Evolutionary conservation across 2,113 vertebrate genomes (phyloP).

Genomic region (Micromys minutus): DNA sequence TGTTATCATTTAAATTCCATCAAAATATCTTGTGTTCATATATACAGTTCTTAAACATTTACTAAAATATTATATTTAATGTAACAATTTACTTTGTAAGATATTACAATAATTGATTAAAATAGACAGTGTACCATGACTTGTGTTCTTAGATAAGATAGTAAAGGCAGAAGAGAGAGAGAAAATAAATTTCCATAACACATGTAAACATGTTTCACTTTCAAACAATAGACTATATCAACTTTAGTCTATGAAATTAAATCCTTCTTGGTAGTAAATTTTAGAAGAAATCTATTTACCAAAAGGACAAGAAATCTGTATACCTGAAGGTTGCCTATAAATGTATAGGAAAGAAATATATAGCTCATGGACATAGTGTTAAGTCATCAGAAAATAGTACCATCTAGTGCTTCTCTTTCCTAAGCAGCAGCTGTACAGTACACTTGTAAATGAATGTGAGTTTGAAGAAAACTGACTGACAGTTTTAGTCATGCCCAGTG

Average conservation of each 20-base stretch:
- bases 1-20: background rate
- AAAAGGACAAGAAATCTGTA: conserved; percentile 24
- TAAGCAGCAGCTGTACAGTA: conserved; percentile 56
- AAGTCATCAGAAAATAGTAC: conserved; percentile 4
- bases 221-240: background rate
- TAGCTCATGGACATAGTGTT: conserved; percentile 49
- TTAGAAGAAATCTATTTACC: conserved; percentile 48
- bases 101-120: background rate
- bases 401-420: conserved; percentile 57
- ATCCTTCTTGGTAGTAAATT: conserved; percentile 45
- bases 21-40: background rate
- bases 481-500: conserved; percentile 60
- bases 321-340: background rate
- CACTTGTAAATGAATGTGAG: conserved; percentile 29
- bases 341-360: conserved; percentile 42
- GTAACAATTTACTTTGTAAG: background rate
- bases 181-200: background rate
- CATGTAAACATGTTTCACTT: background rate
- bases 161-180: background rate
- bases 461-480: conserved; percentile 67
- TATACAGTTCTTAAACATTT: background rate
- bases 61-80: background rate
- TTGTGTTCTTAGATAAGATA: background rate
- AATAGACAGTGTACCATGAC: background rate
- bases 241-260: conserved; percentile 18